A percentile compares a stretch with the other conserved stretches of the same genome.
Evolutionary conservation across 2,797 vertebrate species (phyloP).

Genomic region (Glyptemys insculpta): DNA sequence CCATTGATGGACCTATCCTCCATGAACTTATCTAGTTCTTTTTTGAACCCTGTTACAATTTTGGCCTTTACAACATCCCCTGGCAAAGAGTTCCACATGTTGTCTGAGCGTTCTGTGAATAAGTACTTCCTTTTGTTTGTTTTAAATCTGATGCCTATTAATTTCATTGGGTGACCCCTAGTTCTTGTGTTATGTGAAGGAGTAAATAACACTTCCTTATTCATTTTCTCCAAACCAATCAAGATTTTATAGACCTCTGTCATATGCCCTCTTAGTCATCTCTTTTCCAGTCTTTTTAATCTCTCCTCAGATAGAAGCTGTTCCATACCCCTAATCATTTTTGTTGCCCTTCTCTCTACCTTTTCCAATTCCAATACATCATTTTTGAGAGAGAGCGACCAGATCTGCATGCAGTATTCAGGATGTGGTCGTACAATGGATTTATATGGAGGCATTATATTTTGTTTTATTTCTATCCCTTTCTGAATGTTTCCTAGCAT

Average conservation of each 20-base stretch:
- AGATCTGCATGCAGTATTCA: too few relatives aligned
- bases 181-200: neutral
- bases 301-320: too few relatives aligned
- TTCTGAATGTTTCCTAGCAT: too few relatives aligned
- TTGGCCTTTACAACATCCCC: neutral
- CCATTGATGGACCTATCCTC: neutral
- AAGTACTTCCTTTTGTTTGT: neutral
- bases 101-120: neutral
- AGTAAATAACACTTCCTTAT: neutral
- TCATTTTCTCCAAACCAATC: neutral
- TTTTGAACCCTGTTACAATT: neutral
- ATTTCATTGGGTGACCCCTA: neutral
- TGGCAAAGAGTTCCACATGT: neutral
- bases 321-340: too few relatives aligned
- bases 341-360: too few relatives aligned
- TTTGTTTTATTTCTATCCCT: too few relatives aligned
- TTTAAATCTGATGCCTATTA: neutral
- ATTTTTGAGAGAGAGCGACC: too few relatives aligned
- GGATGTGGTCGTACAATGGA: too few relatives aligned
- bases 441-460: too few relatives aligned
- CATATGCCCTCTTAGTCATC: too few relatives aligned
- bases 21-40: neutral
- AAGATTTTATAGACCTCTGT: neutral
- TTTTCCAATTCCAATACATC: too few relatives aligned
- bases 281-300: too few relatives aligned